Evolutionary conservation across 2,888 invertebrate genomes (phyloP).

Genomic region (Apamea monoglypha): DNA sequence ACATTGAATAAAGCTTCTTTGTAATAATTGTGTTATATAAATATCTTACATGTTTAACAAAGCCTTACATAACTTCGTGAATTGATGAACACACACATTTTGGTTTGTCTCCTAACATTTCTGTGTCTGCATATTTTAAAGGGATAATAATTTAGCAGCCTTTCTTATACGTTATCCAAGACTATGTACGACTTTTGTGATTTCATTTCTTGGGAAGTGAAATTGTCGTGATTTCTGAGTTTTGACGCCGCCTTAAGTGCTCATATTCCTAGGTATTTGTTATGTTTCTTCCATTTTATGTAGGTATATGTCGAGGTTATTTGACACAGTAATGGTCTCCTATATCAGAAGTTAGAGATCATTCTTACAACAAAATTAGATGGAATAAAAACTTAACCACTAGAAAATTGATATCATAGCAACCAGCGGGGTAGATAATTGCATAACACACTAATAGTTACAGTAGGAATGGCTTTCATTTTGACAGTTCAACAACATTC

Average conservation of each 20-base stretch:
- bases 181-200: conserved; percentile 20
- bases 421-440: not conserved
- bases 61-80: conserved; percentile 38
- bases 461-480: not conserved
- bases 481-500: not conserved
- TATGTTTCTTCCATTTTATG: not conserved
- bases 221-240: conserved; percentile 37
- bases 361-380: not conserved
- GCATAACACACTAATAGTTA: not conserved
- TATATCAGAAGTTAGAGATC: not conserved
- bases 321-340: not conserved
- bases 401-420: not conserved
- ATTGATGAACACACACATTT: conserved; percentile 55
- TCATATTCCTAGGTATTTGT: not conserved
- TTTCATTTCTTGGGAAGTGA: conserved; percentile 35
- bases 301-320: conserved; percentile 13
- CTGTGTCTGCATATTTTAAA: conserved; percentile 43
- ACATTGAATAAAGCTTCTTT: conserved; percentile 15
- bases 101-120: conserved; percentile 30
- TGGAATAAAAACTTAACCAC: not conserved
- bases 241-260: not conserved
- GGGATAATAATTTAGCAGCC: conserved; percentile 31
- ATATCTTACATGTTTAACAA: conserved; percentile 35
- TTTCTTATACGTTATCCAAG: conserved; percentile 32
- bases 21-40: conserved; percentile 33